phyloP scores from a whole-genome alignment of 2,888 invertebrate genomes.

The Apantesis nais region DNA sequence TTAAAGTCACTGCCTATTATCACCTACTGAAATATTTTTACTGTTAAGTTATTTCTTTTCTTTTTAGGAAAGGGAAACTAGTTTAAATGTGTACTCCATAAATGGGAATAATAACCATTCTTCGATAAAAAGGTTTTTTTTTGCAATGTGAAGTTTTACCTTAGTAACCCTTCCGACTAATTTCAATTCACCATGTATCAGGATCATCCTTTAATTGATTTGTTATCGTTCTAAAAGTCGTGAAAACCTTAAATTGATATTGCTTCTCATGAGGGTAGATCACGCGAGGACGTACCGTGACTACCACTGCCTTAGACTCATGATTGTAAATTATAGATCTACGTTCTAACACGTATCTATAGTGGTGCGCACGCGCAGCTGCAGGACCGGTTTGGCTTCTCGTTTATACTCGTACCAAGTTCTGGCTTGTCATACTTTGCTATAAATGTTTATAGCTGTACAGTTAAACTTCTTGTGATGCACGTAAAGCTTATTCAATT shows the following conservation, averaged over 20 bases:
- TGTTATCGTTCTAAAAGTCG: constrained; percentile 45
- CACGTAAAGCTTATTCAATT: constrained; percentile 26
- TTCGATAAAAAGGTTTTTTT: background rate
- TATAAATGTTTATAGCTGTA: constrained; percentile 43
- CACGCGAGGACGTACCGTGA: constrained; percentile 59
- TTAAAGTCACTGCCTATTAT: background rate
- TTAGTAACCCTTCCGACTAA: constrained; percentile 18
- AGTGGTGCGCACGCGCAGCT: constrained; percentile 76
- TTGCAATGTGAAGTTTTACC: background rate
- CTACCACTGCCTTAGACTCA: constrained; percentile 26
- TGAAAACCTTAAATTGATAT: constrained; percentile 56
- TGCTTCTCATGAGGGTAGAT: constrained; percentile 56
- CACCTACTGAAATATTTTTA: constrained; percentile 20
- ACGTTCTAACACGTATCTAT: constrained; percentile 50
- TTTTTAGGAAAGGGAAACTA: no score
- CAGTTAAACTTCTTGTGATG: constrained; percentile 39
- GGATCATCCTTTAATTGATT: constrained; percentile 46
- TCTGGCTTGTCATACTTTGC: constrained; percentile 61
- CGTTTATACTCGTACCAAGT: constrained; percentile 62
- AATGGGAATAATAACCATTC: constrained; percentile 1
- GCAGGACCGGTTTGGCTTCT: constrained; percentile 80
- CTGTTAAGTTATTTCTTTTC: constrained; percentile 2
- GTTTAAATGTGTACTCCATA: background rate
- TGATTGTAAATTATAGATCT: constrained; percentile 34
- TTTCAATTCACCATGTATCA: constrained; percentile 38